Evolutionary conservation across 1,140 invertebrate species (phyloP).

Genomic region (Penaeus japonicus): DNA sequence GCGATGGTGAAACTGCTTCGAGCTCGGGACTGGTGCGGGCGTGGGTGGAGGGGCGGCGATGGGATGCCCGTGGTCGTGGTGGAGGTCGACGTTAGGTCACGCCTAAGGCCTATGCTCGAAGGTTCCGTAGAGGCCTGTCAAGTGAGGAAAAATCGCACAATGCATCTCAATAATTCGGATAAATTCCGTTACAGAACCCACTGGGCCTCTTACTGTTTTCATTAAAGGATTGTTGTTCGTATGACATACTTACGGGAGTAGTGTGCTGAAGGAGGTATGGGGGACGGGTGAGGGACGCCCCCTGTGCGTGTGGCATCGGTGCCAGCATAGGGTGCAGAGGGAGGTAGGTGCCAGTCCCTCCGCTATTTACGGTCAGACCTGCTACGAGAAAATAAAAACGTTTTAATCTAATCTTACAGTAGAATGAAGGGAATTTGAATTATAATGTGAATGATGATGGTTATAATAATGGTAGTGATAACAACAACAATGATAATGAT

Average conservation of each 20-base stretch:
- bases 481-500: too few species aligned
- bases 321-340: slow-evolving; percentile 21
- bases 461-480: too few species aligned
- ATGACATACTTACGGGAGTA: slow-evolving; percentile 3
- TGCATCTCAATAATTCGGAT: too few species aligned
- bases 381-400: background rate
- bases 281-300: background rate
- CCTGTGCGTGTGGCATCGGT: background rate
- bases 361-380: background rate
- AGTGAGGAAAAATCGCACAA: background rate
- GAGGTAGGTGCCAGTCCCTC: slow-evolving; percentile 1
- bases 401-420: background rate
- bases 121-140: background rate
- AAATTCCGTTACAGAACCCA: too few species aligned
- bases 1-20: slow-evolving; percentile 46
- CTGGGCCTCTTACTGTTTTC: too few species aligned
- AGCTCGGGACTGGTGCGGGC: background rate
- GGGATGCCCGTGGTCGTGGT: background rate
- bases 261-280: background rate
- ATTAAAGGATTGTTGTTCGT: too few species aligned
- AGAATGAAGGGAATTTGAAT: background rate
- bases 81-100: slow-evolving; percentile 2
- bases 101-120: background rate
- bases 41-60: background rate
- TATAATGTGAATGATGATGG: too few species aligned